Base-by-base conservation (phyloP, 64 coral and sea anemone species). In the Porites lutea region DNA sequence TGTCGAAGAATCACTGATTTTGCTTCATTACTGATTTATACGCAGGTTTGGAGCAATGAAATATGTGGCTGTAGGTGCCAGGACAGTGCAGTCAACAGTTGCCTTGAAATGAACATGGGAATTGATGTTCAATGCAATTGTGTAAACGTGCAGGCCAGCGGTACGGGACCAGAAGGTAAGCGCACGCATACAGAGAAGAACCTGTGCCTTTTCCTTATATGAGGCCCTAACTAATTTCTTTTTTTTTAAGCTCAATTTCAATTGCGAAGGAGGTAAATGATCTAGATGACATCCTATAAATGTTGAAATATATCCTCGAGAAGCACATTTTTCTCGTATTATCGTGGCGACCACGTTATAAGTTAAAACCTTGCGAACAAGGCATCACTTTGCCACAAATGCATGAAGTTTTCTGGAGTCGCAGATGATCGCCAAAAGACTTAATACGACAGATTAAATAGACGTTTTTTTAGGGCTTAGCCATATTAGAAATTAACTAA, bases 121-220 rank as follows among this genome's bases (percentile, higher is more conserved):
- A 78, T 97, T 59, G 92, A 94, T 43, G 69, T 82, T 16, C 13
- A 90, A 13, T 97, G 95, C 47, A 52, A 86, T 44, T 97, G 95
- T 65, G 92, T 94, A 12, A 88, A 94, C 60, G 83, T 94, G 13
- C 52, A 82, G 83, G 83, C 95, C 55, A 90, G 87, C 11, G 12
- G 45, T 58, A 14, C 13, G 19, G 8, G 52, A 48, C 1, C n/a
- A 86, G 51, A 37, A 46, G 77, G 88, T 80, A 47, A 78, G 74
- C 2, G 16, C 0, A 44, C 46, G 46, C 46, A 76, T 12, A 8
- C 46, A 47, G 43, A 47, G 13, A 48, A 74, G 1, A 46, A 5
- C 14, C 46, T 48, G 48, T 12, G 48, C 13, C 13, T 65, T 13
- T 13, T 65, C 62, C 27, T 37, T 37, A 0, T 37, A 0, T 37